A percentile compares a stretch with the other conserved stretches of the same genome.
These are phyloP conservation scores for Drosophila ironensis DNA, from an alignment of 1,140 invertebrate genomes.

Conservation along the genomic window DNA sequence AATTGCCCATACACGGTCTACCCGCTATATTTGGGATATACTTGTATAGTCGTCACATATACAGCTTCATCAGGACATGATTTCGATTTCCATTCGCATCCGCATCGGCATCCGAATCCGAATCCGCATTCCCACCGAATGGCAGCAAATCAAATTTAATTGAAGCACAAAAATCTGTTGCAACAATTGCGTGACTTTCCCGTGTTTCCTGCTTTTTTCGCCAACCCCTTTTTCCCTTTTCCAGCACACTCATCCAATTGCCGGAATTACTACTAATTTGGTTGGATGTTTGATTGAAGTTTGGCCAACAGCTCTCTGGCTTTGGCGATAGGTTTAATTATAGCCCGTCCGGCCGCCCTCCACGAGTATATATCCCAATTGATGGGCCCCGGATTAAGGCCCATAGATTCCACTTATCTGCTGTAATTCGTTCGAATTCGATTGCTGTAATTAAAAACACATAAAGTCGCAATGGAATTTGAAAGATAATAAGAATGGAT, in stretches of 20 bases:
- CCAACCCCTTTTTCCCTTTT: neutral
- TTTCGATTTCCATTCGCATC: neutral
- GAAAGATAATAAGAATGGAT: too few relatives aligned
- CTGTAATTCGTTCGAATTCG: too few relatives aligned
- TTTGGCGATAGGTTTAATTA: conserved; percentile 13
- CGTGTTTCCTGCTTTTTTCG: neutral
- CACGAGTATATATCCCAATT: neutral
- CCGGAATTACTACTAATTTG: conserved; percentile 39
- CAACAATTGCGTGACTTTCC: conserved; percentile 37
- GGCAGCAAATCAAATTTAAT: conserved; percentile 77
- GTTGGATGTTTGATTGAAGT: conserved; percentile 50
- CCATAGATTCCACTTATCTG: neutral
- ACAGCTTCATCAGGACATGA: conserved; percentile 18
- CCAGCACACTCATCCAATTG: conserved; percentile 9
- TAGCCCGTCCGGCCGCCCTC: too few relatives aligned
- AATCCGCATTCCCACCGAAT: conserved; percentile 1
- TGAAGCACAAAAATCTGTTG: conserved; percentile 54
- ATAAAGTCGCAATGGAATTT: neutral
- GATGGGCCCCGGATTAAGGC: neutral
- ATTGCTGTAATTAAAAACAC: too few relatives aligned
- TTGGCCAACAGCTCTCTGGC: conserved; percentile 2
- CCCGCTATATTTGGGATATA: too few relatives aligned
- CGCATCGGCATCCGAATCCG: neutral
- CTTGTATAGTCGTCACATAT: conserved; percentile 38
- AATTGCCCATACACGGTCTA: conserved; percentile 66